Conservation (phyloP, 2,888 invertebrate species). For the Saturnia pavonia region DNA sequence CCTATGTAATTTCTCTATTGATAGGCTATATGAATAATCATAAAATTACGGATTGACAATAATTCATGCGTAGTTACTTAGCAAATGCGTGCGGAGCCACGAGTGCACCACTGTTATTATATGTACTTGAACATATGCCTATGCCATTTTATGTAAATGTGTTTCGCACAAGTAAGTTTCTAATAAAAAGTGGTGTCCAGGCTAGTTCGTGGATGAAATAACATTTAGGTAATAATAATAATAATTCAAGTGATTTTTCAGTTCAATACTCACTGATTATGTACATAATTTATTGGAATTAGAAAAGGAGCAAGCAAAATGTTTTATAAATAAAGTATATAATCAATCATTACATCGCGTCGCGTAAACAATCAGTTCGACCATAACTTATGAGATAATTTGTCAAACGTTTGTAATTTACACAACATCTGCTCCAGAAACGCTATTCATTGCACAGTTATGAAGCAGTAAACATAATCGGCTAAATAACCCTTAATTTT, state of each 20-base stretch:
- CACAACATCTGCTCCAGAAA: constrained; percentile 57
- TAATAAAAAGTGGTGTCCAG: neutral
- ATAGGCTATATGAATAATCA: too few species aligned
- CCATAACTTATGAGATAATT: constrained; percentile 41
- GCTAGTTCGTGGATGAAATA: neutral
- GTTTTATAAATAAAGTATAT: neutral
- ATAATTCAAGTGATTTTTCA: neutral
- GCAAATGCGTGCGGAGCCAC: too few species aligned
- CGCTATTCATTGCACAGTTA: constrained; percentile 48
- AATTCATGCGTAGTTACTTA: too few species aligned
- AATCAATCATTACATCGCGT: neutral
- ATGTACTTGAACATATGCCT: neutral
- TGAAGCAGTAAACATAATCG: constrained; percentile 37
- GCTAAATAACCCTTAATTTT: constrained; percentile 57
- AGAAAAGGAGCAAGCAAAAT: neutral
- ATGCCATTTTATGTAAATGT: neutral
- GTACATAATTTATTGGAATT: neutral
- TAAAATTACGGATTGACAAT: too few species aligned
- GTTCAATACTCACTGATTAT: neutral
- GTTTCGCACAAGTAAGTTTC: neutral
- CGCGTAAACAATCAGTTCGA: neutral
- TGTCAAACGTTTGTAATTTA: constrained; percentile 49
- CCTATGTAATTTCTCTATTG: too few species aligned
- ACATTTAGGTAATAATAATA: neutral
- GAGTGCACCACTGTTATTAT: too few species aligned